phyloP scores from a whole-genome alignment of 2,888 invertebrate species.

The Eupithecia dodoneata region DNA sequence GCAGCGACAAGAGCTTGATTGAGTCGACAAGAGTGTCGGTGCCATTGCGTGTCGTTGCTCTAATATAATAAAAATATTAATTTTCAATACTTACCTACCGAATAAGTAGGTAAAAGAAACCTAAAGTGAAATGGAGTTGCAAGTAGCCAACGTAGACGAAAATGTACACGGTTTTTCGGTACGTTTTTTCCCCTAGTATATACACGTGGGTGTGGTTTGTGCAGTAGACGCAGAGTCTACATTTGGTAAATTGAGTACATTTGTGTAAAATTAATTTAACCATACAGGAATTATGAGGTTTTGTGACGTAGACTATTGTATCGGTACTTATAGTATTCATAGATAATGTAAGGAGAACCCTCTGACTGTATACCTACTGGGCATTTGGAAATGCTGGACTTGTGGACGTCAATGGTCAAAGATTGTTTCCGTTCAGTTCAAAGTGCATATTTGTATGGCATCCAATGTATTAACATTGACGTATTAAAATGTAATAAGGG shows the following conservation, averaged over 20 bases:
- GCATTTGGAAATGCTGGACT: background rate
- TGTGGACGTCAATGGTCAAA: constrained; percentile 10
- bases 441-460: background rate
- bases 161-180: background rate
- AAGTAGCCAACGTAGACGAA: background rate
- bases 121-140: background rate
- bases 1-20: too few relatives aligned
- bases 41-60: too few relatives aligned
- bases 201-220: background rate
- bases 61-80: background rate
- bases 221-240: background rate
- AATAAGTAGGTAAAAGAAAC: background rate
- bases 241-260: background rate
- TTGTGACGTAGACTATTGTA: background rate
- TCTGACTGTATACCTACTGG: background rate
- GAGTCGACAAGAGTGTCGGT: too few relatives aligned
- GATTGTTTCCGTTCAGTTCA: background rate
- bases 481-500: background rate
- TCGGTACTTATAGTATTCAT: background rate
- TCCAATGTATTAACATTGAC: background rate
- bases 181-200: background rate
- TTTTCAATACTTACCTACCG: background rate
- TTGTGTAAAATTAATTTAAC: background rate
- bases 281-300: constrained; percentile 1
- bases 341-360: background rate